A percentile compares a stretch with the other conserved stretches of the same genome.
Evolutionary conservation across 1,140 invertebrate species (phyloP).

Genomic region (Sycophaga agraensis): DNA sequence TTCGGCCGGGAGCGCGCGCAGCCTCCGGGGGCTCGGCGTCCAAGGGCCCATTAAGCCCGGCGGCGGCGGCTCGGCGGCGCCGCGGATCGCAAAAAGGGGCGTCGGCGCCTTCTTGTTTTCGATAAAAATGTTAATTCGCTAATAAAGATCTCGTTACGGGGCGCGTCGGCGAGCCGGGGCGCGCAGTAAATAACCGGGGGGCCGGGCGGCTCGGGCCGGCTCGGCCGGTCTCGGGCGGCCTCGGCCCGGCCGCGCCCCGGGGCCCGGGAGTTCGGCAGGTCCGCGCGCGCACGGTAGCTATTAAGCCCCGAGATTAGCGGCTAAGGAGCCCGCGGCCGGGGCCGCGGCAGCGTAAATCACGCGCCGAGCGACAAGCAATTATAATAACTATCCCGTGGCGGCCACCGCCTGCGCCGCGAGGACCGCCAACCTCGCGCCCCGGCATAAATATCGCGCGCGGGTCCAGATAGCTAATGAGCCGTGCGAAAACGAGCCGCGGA

Average conservation of each 20-base stretch:
- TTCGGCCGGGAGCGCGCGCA: too few species aligned
- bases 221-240: neutral
- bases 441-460: slow-evolving; percentile 48
- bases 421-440: slow-evolving; percentile 37
- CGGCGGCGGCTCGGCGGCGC: too few species aligned
- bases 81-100: too few species aligned
- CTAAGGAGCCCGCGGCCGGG: slow-evolving; percentile 47
- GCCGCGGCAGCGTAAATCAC: slow-evolving; percentile 46
- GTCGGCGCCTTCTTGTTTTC: slow-evolving; percentile 7
- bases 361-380: slow-evolving; percentile 50
- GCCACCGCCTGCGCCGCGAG: too few species aligned
- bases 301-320: slow-evolving; percentile 41
- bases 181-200: slow-evolving; percentile 2
- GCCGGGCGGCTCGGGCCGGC: neutral
- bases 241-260: neutral
- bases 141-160: slow-evolving; percentile 16
- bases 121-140: slow-evolving; percentile 17
- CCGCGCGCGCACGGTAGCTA: slow-evolving; percentile 34
- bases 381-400: slow-evolving; percentile 48
- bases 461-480: slow-evolving; percentile 47
- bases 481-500: slow-evolving; percentile 29
- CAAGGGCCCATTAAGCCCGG: too few species aligned
- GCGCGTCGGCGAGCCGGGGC: neutral
- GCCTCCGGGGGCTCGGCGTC: too few species aligned
- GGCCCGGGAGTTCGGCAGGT: neutral